Base-by-base conservation (phyloP, 2,888 invertebrate genomes). In the Dioctria rufipes region DNA sequence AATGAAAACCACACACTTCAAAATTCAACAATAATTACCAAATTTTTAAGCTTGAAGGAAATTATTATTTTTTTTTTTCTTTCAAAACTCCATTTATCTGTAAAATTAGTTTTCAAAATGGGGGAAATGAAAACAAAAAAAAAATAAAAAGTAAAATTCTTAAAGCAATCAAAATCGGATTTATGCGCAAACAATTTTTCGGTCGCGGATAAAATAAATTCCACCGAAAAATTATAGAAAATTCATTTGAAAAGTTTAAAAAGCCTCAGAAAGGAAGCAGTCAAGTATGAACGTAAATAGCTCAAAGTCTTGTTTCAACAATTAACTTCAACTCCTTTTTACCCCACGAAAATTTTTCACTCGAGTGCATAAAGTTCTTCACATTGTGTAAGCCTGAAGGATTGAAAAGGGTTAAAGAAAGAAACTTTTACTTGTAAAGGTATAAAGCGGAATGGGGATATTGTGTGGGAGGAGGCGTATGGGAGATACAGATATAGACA, bases 261-360 rank as follows among this genome's bases (percentile, higher is more conserved):
- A 71, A 71, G 54, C 49, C 54, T 54, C 37, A 9, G 39, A 25
- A 0, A 71, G 67, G 11, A 51, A 43, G 71, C 54, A 71, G 54
- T 54, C 71, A 61, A 75, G 75, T 60, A 39, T 60, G 46, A 75
- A 60, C 75, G 60, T 75, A 75, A 75, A 75, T 60, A 75, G 60
- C 75, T 75, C 75, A 58, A 75, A 75, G 75, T 60, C 75, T 75
- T 75, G 75, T 75, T 75, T 42, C 75, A 75, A 75, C 75, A 75
- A 75, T 75, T 75, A 75, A 75, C 75, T 73, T 42, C 43, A 39
- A 39, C 73, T 43, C 37, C 39, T 5, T 8, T 5, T 3, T 40
- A 2, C 40, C 65, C 40, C 65, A 60, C 60, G 60, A 60, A 60
- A 60, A 40, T 60, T 61, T 75, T 43, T 73, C 73, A 58, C 58